Percentiles rank a stretch among this genome's conserved stretches.
These are phyloP conservation scores for Hestina assimilis DNA, from an alignment of 1,140 invertebrate species.

Conservation along the genomic window DNA sequence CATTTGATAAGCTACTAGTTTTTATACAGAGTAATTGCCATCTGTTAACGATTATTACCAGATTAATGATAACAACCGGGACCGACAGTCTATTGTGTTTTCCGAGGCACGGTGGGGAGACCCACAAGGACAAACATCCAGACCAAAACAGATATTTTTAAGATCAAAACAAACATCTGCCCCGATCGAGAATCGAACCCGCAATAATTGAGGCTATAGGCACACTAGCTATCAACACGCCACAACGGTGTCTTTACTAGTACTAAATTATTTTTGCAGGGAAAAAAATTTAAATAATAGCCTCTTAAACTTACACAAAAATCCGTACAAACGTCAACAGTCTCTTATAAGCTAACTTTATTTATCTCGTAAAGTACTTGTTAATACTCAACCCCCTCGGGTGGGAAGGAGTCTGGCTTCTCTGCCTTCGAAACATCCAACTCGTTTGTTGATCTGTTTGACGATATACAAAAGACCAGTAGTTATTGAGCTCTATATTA, in stretches of 20 bases:
- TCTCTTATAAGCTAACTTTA: constrained; percentile 69
- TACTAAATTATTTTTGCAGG: neutral
- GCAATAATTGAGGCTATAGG: too few relatives aligned
- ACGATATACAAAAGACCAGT: constrained; percentile 43
- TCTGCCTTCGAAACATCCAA: constrained; percentile 34
- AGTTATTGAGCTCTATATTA: constrained; percentile 40
- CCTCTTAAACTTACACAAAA: constrained; percentile 44
- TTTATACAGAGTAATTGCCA: too few relatives aligned
- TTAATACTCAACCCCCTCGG: constrained; percentile 66
- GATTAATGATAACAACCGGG: too few relatives aligned
- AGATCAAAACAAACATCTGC: too few relatives aligned
- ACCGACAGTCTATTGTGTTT: too few relatives aligned
- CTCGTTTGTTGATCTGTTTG: constrained; percentile 28
- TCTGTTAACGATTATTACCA: too few relatives aligned
- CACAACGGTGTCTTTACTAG: neutral
- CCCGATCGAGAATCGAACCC: too few relatives aligned
- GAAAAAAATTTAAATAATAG: constrained; percentile 21
- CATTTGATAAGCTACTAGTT: too few relatives aligned
- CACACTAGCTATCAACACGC: too few relatives aligned
- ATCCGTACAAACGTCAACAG: constrained; percentile 62
- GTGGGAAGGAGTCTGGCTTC: constrained; percentile 53
- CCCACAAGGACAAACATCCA: too few relatives aligned
- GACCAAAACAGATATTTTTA: too few relatives aligned
- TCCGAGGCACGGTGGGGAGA: too few relatives aligned
- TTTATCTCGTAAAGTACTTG: constrained; percentile 76